Conservation (phyloP, 2,888 invertebrate genomes). For the Caenorhabditis sulstoni region DNA sequence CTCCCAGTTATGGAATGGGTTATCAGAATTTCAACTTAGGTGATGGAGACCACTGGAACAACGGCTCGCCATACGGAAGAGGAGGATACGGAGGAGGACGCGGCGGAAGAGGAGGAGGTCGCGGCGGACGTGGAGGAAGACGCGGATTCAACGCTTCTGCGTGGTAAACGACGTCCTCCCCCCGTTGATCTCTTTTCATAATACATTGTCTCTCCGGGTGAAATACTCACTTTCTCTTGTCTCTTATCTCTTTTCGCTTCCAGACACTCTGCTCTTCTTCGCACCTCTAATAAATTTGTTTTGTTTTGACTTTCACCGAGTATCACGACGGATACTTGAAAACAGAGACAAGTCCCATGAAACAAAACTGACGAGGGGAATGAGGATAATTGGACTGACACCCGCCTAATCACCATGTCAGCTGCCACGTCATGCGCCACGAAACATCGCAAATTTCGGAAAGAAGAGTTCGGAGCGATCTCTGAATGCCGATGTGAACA, state of each 20-base stretch:
- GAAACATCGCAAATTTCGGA: constrained; percentile 11
- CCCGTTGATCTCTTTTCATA: too few relatives aligned
- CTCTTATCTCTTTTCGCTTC: too few relatives aligned
- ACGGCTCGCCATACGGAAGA: background rate
- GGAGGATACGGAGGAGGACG: constrained; percentile 28
- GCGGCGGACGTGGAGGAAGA: constrained; percentile 17
- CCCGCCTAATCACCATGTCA: constrained; percentile 42
- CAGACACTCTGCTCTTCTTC: too few relatives aligned
- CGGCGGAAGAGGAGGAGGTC: constrained; percentile 19
- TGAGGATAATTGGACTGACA: constrained; percentile 45
- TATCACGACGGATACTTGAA: background rate
- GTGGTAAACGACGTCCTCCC: constrained; percentile 12
- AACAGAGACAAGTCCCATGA: background rate
- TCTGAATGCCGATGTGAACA: background rate
- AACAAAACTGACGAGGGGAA: too few relatives aligned
- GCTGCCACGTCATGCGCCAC: constrained; percentile 36
- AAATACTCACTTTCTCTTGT: too few relatives aligned
- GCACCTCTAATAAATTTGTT: constrained; percentile 4
- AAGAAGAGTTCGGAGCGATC: background rate
- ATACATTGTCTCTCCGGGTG: too few relatives aligned
- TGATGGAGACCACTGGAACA: constrained; percentile 30
- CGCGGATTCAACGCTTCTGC: constrained; percentile 39
- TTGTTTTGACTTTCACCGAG: background rate
- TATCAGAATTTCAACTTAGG: constrained; percentile 53
- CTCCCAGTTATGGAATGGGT: constrained; percentile 38